These are phyloP conservation scores for Cataglyphis altisquamis DNA, from an alignment of 2,888 invertebrate genomes.

Conservation along the genomic window DNA sequence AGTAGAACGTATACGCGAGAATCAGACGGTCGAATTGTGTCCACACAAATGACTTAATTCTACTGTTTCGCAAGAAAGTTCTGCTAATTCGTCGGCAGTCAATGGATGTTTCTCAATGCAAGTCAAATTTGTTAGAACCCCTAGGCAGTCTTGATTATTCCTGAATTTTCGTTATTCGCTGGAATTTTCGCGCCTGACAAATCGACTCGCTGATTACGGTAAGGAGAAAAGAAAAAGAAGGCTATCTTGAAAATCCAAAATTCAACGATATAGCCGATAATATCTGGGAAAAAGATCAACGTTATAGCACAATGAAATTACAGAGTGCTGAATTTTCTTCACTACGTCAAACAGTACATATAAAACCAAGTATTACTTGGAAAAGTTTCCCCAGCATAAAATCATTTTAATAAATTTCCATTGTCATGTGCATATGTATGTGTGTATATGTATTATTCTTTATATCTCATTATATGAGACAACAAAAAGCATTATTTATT, in stretches of 20 bases:
- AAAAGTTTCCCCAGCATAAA: not conserved
- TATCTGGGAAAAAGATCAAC: not conserved
- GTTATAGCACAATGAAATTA: not conserved
- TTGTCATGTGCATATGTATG: not conserved
- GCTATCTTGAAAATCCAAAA: slow-evolving; percentile 29
- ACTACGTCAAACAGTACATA: not conserved
- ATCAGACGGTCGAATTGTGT: not conserved
- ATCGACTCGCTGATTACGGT: not conserved
- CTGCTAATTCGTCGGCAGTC: not conserved
- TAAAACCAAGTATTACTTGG: slow-evolving; percentile 11
- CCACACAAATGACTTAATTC: not conserved
- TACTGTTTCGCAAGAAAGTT: not conserved
- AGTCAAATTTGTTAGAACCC: slow-evolving; percentile 29
- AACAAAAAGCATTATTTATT: not conserved
- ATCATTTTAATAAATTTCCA: slow-evolving; percentile 24
- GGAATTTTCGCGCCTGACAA: not conserved
- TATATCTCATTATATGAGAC: slow-evolving; percentile 1
- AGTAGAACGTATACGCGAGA: slow-evolving; percentile 1
- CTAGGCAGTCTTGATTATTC: slow-evolving; percentile 1
- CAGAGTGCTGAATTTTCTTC: not conserved
- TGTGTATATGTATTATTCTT: not conserved
- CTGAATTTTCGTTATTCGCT: not conserved
- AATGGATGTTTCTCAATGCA: slow-evolving; percentile 19
- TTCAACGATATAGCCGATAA: not conserved
- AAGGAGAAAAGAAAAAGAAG: not conserved